Evolutionary conservation across 2,888 invertebrate species (phyloP).

Genomic region (Mythimna ferrago): DNA sequence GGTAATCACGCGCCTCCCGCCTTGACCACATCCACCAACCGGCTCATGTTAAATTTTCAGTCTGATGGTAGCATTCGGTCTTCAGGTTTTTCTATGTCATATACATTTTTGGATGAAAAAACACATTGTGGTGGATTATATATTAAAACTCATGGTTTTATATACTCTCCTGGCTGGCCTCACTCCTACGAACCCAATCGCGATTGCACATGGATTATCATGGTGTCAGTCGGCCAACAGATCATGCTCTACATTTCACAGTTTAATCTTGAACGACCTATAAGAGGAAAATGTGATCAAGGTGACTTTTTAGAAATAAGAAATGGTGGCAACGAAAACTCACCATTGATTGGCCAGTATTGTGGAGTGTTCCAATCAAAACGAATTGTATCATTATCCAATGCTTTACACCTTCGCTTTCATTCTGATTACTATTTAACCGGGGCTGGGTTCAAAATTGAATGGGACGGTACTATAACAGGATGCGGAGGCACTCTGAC

Average conservation of each 20-base stretch:
- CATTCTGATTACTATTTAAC: conserved; percentile 92
- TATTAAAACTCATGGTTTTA: conserved; percentile 92
- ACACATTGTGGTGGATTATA: conserved; percentile 93
- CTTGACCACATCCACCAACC: conserved; percentile 92
- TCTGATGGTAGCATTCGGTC: conserved; percentile 87
- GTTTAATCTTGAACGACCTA: conserved; percentile 91
- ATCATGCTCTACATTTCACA: conserved; percentile 92
- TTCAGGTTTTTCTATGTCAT: conserved; percentile 94
- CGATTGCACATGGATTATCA: conserved; percentile 96
- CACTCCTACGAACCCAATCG: conserved; percentile 92
- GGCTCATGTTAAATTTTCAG: conserved; percentile 93
- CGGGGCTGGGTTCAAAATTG: conserved; percentile 92
- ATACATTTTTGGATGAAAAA: conserved; percentile 87
- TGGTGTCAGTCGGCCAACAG: conserved; percentile 93
- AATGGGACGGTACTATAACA: conserved; percentile 85
- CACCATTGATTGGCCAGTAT: conserved; percentile 95
- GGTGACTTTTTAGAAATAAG: conserved; percentile 90
- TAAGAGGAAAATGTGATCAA: conserved; percentile 77
- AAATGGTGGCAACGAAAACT: conserved; percentile 93
- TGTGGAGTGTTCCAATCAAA: conserved; percentile 93
- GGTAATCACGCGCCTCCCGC: conserved; percentile 92
- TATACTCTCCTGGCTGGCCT: conserved; percentile 96
- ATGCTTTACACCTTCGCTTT: conserved; percentile 94
- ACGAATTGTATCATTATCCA: conserved; percentile 93
- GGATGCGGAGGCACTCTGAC: conserved; percentile 96